phyloP scores from a whole-genome alignment of 2,113 vertebrate genomes.

The Larimichthys polyactis region DNA sequence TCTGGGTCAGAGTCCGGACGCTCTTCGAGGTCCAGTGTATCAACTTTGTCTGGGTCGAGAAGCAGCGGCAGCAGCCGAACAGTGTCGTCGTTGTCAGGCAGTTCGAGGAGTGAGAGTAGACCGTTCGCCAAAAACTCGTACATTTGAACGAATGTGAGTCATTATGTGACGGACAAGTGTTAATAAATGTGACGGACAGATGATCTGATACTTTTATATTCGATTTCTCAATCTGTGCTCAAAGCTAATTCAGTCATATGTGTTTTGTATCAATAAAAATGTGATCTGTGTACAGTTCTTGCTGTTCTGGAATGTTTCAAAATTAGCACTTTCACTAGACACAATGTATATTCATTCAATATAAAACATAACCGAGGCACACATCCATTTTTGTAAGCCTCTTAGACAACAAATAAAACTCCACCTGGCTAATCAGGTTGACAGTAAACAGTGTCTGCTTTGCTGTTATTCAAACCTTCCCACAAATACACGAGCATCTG shows the following conservation, averaged over 20 bases:
- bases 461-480: constrained; percentile 9
- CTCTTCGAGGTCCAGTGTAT: constrained; percentile 51
- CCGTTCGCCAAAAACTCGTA: constrained; percentile 71
- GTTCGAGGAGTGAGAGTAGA: constrained; percentile 15
- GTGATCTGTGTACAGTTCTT: background rate
- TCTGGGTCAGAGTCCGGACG: constrained; percentile 17
- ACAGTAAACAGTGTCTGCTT: constrained; percentile 54
- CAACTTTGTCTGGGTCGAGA: constrained; percentile 1
- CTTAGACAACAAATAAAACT: constrained; percentile 10
- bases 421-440: constrained; percentile 6
- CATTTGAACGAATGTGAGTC: constrained; percentile 56
- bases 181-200: background rate
- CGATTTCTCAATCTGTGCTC: background rate
- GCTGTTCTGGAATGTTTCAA: background rate
- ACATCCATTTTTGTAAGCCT: background rate
- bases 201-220: background rate
- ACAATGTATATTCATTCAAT: background rate
- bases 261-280: constrained; percentile 33
- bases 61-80: constrained; percentile 44
- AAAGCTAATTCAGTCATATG: background rate
- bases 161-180: background rate
- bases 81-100: constrained; percentile 48
- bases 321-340: background rate
- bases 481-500: background rate
- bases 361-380: background rate